Evolutionary conservation across 2,888 invertebrate species (phyloP).

Genomic region (Philonicus albiceps): DNA sequence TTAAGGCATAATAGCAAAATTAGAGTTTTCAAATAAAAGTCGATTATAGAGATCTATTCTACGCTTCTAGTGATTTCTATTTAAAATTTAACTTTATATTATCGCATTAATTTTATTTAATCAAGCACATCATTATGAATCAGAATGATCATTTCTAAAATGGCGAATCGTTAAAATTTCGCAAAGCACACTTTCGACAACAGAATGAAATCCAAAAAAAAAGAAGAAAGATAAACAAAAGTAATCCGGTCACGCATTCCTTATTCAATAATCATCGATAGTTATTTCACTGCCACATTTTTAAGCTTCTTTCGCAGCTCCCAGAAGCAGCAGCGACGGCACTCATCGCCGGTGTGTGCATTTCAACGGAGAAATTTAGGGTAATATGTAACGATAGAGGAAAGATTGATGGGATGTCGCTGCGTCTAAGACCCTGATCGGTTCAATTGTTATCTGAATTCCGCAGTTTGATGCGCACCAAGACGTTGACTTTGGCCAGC

Average conservation of each 20-base stretch:
- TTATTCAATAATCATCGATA: not conserved
- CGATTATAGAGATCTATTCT: no score
- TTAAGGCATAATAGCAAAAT: no score
- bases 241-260: not conserved
- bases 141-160: not conserved
- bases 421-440: not conserved
- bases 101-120: not conserved
- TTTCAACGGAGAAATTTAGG: slow-evolving; percentile 2
- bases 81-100: not conserved
- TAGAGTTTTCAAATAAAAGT: not conserved
- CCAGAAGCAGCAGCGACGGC: not conserved
- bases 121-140: not conserved
- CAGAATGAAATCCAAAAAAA: not conserved
- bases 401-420: not conserved
- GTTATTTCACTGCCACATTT: not conserved
- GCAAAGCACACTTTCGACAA: not conserved
- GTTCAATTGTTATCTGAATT: not conserved
- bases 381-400: not conserved
- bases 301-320: not conserved
- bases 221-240: not conserved
- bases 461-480: not conserved
- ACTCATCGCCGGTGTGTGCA: not conserved
- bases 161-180: not conserved
- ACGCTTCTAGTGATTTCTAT: not conserved
- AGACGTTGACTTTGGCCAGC: not conserved